Evolutionary conservation across 2,797 vertebrate genomes (phyloP), one percentile per base, ranked within the genome.

Genomic region (Myiotriccus ornatus): DNA sequence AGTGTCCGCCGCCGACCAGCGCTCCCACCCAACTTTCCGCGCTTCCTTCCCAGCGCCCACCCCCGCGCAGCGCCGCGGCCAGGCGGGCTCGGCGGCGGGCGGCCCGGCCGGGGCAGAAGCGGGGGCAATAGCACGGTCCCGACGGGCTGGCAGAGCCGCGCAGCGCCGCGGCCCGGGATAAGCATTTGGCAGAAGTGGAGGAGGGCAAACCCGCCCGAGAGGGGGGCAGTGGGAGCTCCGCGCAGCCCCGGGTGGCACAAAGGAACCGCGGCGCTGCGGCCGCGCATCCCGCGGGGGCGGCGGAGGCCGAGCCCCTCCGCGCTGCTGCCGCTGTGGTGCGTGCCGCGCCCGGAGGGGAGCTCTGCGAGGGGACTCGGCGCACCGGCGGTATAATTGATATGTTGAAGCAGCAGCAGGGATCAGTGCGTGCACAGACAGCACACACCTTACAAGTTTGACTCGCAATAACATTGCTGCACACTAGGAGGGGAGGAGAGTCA

Each of bases 401-500:
- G 90, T 93, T 76, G 92, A 28, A 67, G 80, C 70, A 65, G 92
- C 86, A 23, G 23, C 7, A 62, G 79, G 84, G 90, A 75, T 84
- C 89, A 39, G 73, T 76, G 94, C 89, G 37, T 46, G 59, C 81
- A 44, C 12, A 56, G 89, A 53, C 94, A 46, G 67, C 81, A 14
- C 81, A 65, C 95, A 94, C 82, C 93, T 95, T 93, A 53, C 94
- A 97, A 97, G 95, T 97, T 97, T 94, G 94, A 90, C 83, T 90
- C 52, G 94, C 88, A 96, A 70, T 93, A 93, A 93, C 93, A 89
- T 84, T 65, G 91, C 91, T 68, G 88, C 96, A 94, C 94, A 91
- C 95, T 84, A 87, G 92, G 93, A 97, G 95, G 94, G 90, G 96
- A 94, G 95, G 94, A 97, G 97, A 97, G 95, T 73, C 95, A 77